These are phyloP conservation scores for Channa striata DNA, from an alignment of 2,797 vertebrate genomes.

Conservation along the genomic window DNA sequence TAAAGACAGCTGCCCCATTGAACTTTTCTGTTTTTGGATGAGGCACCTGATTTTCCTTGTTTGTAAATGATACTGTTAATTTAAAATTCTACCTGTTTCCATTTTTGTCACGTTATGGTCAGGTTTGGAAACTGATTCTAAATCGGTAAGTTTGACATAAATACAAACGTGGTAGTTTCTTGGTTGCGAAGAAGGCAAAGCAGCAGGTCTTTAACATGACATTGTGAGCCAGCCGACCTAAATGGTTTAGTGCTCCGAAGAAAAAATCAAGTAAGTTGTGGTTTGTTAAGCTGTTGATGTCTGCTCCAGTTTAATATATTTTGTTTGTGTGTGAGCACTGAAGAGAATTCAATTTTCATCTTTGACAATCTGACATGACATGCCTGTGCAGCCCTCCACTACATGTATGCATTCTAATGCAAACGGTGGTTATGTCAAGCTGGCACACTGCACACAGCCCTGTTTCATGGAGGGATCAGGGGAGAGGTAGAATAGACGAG, in stretches of 20 bases:
- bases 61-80: not conserved
- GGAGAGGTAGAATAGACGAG: conserved; percentile 18
- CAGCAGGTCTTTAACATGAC: not conserved
- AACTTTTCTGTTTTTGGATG: not conserved
- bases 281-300: not conserved
- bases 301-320: no score
- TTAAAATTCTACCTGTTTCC: not conserved
- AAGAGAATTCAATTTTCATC: no score
- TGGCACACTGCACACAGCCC: conserved; percentile 18
- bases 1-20: conserved; percentile 1
- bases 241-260: no score
- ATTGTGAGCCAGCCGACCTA: not conserved
- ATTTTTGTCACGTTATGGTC: no score
- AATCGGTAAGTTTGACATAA: no score
- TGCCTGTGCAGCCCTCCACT: not conserved
- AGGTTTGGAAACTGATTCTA: no score
- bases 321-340: no score
- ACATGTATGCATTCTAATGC: not conserved
- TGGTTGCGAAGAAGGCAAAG: no score
- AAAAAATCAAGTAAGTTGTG: not conserved
- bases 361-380: not conserved
- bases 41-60: not conserved
- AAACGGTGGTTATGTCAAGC: conserved; percentile 21
- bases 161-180: no score
- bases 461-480: conserved; percentile 26